phyloP scores from a whole-genome alignment of 2,888 invertebrate species.

The Barypeithes pellucidus region DNA sequence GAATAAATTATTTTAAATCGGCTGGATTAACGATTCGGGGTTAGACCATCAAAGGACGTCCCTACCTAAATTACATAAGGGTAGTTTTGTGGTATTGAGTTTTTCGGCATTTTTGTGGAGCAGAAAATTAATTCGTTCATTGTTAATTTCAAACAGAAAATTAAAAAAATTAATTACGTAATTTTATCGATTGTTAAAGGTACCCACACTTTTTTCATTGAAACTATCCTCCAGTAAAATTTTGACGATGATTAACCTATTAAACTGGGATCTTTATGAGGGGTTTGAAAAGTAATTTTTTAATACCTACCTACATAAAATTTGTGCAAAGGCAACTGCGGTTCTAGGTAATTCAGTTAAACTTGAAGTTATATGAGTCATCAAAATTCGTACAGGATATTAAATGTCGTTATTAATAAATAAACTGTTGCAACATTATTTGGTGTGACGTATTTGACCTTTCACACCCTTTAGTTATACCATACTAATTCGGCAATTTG shows the following conservation, averaged over 20 bases:
- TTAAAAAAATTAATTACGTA: no score
- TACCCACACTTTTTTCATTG: no score
- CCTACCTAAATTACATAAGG: no score
- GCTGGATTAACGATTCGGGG: not conserved
- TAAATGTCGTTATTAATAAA: slow-evolving; percentile 11
- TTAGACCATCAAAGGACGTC: no score
- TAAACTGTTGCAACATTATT: slow-evolving; percentile 10
- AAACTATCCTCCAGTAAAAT: no score
- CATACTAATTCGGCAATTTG: not conserved
- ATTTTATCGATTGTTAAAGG: no score
- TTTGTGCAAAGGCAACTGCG: not conserved
- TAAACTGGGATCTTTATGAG: slow-evolving; percentile 2
- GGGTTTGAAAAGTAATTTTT: not conserved
- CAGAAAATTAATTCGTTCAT: no score
- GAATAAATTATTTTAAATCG: not conserved
- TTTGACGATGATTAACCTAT: not conserved
- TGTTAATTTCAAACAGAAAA: no score
- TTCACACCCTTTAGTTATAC: slow-evolving; percentile 6
- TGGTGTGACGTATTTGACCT: slow-evolving; percentile 9
- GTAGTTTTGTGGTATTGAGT: no score
- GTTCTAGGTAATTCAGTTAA: slow-evolving; percentile 14
- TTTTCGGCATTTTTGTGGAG: no score
- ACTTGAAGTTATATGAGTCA: slow-evolving; percentile 14
- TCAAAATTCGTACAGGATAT: not conserved
- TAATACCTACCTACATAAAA: not conserved